Conservation (phyloP, 1,140 invertebrate genomes). For the Drosophila arawakana region DNA sequence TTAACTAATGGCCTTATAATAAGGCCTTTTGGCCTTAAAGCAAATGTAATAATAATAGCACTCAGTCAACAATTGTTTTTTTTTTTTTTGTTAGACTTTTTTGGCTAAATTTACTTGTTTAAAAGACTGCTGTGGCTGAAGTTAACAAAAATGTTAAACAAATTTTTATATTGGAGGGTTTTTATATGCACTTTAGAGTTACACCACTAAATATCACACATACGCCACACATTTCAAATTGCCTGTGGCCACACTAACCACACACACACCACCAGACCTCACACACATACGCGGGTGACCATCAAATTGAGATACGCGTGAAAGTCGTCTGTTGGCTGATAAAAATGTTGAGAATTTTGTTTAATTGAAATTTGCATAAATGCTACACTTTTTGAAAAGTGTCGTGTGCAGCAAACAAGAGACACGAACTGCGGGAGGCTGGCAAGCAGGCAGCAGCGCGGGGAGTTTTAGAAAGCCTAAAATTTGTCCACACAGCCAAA, state of each 20-base stretch:
- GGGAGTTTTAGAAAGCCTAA: conserved; percentile 35
- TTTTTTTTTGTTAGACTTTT: conserved; percentile 18
- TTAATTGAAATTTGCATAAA: conserved; percentile 73
- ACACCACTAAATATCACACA: conserved; percentile 33
- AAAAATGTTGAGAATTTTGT: conserved; percentile 51
- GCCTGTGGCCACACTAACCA: conserved; percentile 46
- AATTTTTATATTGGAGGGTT: too few relatives aligned
- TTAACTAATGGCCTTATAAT: conserved; percentile 39
- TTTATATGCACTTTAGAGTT: too few relatives aligned
- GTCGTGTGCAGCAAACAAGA: conserved; percentile 28
- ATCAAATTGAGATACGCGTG: conserved; percentile 51
- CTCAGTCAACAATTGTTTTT: conserved; percentile 38
- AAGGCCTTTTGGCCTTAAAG: conserved; percentile 7
- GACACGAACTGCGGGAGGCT: neutral
- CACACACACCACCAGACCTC: conserved; percentile 2
- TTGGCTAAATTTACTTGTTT: conserved; percentile 17
- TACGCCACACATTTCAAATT: conserved; percentile 35
- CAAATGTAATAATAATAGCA: conserved; percentile 42
- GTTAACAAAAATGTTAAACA: too few relatives aligned
- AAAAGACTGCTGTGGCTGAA: conserved; percentile 5
- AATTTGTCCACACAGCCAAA: conserved; percentile 17
- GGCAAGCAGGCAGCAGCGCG: neutral
- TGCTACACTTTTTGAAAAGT: conserved; percentile 44
- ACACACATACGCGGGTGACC: conserved; percentile 17
- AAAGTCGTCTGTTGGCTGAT: conserved; percentile 39